Evolutionary conservation across 2,888 invertebrate species (phyloP).

Genomic region (Sesia apiformis): DNA sequence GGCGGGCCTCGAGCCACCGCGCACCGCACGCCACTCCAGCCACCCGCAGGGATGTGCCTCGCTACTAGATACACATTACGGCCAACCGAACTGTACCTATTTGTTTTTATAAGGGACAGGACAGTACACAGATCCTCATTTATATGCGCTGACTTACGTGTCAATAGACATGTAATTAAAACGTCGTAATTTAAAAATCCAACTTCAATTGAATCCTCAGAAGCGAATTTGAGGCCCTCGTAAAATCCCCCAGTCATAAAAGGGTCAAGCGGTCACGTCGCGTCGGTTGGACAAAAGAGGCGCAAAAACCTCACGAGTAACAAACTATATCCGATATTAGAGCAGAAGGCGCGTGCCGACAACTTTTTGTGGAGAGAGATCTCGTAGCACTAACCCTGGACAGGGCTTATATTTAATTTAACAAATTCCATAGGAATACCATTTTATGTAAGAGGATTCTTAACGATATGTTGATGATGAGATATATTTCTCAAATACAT

Average conservation of each 20-base stretch:
- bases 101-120: not conserved
- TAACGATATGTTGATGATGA: no score
- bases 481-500: no score
- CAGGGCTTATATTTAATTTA: slow-evolving; percentile 41
- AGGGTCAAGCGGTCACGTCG: slow-evolving; percentile 66
- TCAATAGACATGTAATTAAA: no score
- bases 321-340: slow-evolving; percentile 72
- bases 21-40: slow-evolving; percentile 30
- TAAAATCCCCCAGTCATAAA: slow-evolving; percentile 55
- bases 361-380: slow-evolving; percentile 32
- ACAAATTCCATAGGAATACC: slow-evolving; percentile 20
- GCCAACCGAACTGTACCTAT: not conserved
- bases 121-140: not conserved
- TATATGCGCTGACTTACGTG: not conserved
- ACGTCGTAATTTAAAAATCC: no score
- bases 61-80: not conserved
- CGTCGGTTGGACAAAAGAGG: slow-evolving; percentile 31
- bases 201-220: not conserved
- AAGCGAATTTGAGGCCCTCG: slow-evolving; percentile 20
- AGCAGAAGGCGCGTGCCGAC: slow-evolving; percentile 63
- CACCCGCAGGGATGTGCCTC: slow-evolving; percentile 41
- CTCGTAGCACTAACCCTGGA: slow-evolving; percentile 15
- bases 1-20: slow-evolving; percentile 51
- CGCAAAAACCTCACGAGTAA: slow-evolving; percentile 49
- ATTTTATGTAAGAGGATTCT: not conserved